Evolutionary conservation across 2,113 vertebrate genomes (phyloP).

Genomic region (Penelope pileata): DNA sequence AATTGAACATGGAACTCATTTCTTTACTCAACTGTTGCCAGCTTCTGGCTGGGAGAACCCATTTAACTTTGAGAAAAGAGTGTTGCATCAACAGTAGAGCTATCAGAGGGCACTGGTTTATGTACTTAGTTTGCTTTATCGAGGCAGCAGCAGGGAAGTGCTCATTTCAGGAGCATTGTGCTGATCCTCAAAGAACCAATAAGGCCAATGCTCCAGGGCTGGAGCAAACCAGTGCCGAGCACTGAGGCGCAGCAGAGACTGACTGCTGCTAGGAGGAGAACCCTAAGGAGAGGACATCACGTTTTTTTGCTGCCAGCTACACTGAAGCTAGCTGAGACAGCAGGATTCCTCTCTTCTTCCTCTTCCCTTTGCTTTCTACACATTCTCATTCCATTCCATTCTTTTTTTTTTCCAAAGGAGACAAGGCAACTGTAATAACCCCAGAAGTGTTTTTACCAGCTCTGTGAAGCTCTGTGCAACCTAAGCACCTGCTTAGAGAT

Average conservation of each 20-base stretch:
- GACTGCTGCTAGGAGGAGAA: neutral
- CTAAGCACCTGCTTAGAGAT: neutral
- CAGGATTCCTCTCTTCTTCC: neutral
- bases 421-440: neutral
- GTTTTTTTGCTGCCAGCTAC: neutral
- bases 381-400: neutral
- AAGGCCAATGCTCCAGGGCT: neutral
- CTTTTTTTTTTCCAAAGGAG: neutral
- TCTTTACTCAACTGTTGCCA: neutral
- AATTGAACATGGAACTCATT: neutral
- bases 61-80: neutral
- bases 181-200: neutral
- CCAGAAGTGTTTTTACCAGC: neutral
- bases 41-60: neutral
- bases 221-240: fast-evolving
- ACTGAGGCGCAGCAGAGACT: neutral
- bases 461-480: neutral
- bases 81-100: neutral
- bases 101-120: neutral
- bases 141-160: neutral
- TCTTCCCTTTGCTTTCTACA: neutral
- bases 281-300: neutral
- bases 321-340: neutral
- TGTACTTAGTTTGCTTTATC: neutral
- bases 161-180: neutral